Conservation (phyloP, 92 coral and sea anemone species). For the Hydrozoanthus gracilis region DNA sequence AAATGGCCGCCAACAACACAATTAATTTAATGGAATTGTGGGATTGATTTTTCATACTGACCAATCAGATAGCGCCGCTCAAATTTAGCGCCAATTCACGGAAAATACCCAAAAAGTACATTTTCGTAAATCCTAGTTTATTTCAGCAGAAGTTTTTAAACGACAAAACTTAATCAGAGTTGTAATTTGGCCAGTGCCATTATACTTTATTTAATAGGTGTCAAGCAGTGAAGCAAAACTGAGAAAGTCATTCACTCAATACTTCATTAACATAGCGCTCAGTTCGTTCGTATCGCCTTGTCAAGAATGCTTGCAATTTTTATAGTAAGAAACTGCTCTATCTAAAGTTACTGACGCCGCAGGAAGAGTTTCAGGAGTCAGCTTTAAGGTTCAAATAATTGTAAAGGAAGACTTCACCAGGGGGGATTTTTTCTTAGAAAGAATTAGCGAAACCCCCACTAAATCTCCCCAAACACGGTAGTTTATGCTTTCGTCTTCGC, state of each 20-base stretch:
- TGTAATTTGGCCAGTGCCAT: not conserved
- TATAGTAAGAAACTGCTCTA: no score
- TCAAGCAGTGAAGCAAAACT: constrained; percentile 30
- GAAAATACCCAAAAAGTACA: constrained; percentile 23
- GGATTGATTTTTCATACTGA: constrained; percentile 34
- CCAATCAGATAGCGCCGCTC: constrained; percentile 70
- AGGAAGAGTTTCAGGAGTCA: no score
- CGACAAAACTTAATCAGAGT: not conserved
- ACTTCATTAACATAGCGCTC: not conserved
- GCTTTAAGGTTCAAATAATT: no score
- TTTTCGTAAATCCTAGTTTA: not conserved
- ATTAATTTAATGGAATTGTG: constrained; percentile 52
- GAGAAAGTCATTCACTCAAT: not conserved
- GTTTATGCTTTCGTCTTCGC: no score
- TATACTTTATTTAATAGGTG: not conserved
- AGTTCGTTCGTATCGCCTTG: no score
- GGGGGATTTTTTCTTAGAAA: no score
- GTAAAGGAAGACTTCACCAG: no score
- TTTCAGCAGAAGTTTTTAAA: not conserved
- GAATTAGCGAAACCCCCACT: no score
- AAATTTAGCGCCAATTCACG: constrained; percentile 41
- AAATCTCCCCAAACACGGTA: no score
- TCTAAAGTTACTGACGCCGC: no score
- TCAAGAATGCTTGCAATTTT: no score
- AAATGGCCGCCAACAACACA: constrained; percentile 93